Evolutionary conservation across 1,140 invertebrate genomes (phyloP), one percentile per base, ranked within the genome.

Genomic region (Plutomurus gul): DNA sequence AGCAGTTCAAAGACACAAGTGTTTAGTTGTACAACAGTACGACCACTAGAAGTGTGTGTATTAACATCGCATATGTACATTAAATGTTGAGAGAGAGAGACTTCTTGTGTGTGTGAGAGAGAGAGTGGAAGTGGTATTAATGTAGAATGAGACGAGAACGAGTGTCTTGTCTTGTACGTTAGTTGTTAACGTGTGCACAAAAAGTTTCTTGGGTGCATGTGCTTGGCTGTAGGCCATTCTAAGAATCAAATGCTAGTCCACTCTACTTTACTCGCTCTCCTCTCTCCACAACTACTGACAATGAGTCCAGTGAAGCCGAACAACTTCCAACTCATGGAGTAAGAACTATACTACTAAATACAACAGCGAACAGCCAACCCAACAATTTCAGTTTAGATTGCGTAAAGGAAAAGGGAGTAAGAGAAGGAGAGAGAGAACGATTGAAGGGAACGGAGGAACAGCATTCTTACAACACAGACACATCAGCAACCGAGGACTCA

Each of bases 171-270:
- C 56, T 65, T 27, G 56, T n/a, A n/a, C n/a, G n/a, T n/a, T n/a
- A n/a, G n/a, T n/a, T n/a, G n/a, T n/a, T n/a, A n/a, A n/a, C n/a
- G n/a, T n/a, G n/a, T n/a, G n/a, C n/a, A n/a, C 20, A 33, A 65
- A 65, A 65, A 65, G 30, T 65, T 65, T 65, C 27, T 33, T 65
- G 18, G 56, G 56, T 65, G 56, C 56, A 65, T 65, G 56, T 65
- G 56, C 56, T 65, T 65, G 56, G 56, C 56, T 65, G 1, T 16
- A 33, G 56, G 56, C 56, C 25, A 65, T 65, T 65, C 56, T 65
- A n/a, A n/a, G n/a, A n/a, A n/a, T n/a, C n/a, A n/a, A n/a, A n/a
- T n/a, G n/a, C n/a, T n/a, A n/a, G n/a, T n/a, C n/a, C n/a, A n/a
- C n/a, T n/a, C n/a, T 39, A 6, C 37, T 39, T 7, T 39, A 39